A percentile compares a stretch with the other conserved stretches of the same genome.
Conservation (phyloP, 2,113 vertebrate species). For the Melanotaenia duboulayi region DNA sequence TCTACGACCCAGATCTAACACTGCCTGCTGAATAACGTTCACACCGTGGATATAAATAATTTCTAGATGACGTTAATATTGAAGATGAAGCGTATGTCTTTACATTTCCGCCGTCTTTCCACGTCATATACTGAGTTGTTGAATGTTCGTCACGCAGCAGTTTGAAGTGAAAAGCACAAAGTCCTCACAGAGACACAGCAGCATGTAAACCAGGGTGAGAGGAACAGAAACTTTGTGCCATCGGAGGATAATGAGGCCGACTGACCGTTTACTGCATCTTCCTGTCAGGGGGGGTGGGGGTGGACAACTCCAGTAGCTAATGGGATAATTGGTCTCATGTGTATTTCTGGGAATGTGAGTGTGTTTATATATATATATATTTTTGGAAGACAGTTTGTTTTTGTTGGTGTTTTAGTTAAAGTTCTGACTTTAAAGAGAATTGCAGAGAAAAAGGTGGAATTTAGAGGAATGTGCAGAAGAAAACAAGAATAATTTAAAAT, state of each 20-base stretch:
- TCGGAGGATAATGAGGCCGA: slow-evolving; percentile 9
- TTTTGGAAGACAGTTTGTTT: slow-evolving; percentile 24
- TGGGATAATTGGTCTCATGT: slow-evolving; percentile 90
- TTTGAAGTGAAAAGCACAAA: background rate
- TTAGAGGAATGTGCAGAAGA: no score
- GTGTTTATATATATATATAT: slow-evolving; percentile 35
- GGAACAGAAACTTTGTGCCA: background rate
- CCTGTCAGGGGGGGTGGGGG: background rate
- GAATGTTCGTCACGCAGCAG: background rate
- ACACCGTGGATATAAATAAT: no score
- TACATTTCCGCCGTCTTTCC: background rate
- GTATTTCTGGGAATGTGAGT: slow-evolving; percentile 33
- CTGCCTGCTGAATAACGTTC: no score
- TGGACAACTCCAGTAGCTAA: background rate
- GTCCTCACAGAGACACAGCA: background rate
- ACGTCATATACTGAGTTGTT: background rate
- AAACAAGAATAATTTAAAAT: no score
- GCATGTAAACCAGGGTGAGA: background rate
- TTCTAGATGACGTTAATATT: no score
- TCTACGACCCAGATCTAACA: no score
- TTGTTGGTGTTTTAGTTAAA: background rate
- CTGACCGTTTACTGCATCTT: background rate
- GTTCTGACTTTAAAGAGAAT: no score
- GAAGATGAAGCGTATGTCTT: no score
- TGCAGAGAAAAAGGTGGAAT: no score